Evolutionary conservation across 2,888 invertebrate species (phyloP).

Genomic region (Microdon myrmicae): DNA sequence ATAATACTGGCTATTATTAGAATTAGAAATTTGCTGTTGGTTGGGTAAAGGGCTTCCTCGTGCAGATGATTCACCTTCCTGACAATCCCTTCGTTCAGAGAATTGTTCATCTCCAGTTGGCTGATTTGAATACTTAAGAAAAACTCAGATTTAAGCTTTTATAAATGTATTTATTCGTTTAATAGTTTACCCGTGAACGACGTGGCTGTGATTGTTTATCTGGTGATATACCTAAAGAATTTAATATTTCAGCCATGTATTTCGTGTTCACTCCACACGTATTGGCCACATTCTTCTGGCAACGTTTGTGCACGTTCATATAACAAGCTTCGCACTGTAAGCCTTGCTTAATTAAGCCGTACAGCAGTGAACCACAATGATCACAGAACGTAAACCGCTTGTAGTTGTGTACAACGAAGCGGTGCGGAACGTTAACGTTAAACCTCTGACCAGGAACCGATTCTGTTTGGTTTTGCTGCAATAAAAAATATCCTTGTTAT

Average conservation of each 20-base stretch:
- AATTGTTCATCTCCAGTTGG: slow-evolving; percentile 68
- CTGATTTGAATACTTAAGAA: slow-evolving; percentile 64
- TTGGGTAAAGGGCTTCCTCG: slow-evolving; percentile 26
- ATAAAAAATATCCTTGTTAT: slow-evolving; percentile 16
- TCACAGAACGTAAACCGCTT: slow-evolving; percentile 99
- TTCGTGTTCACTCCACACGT: slow-evolving; percentile 99
- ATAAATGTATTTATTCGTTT: slow-evolving; percentile 3
- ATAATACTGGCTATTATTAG: slow-evolving; percentile 60
- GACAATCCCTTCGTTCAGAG: slow-evolving; percentile 63
- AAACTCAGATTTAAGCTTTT: slow-evolving; percentile 5
- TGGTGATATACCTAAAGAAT: slow-evolving; percentile 90
- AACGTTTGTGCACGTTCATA: slow-evolving; percentile 98
- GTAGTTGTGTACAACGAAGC: slow-evolving; percentile 95
- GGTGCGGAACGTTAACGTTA: slow-evolving; percentile 98
- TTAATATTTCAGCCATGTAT: slow-evolving; percentile 93
- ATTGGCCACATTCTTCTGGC: slow-evolving; percentile 99
- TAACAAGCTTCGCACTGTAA: slow-evolving; percentile 96
- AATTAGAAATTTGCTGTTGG: slow-evolving; percentile 54
- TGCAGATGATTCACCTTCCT: slow-evolving; percentile 58
- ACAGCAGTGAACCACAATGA: slow-evolving; percentile 97
- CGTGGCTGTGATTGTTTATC: slow-evolving; percentile 80
- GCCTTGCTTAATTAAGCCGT: slow-evolving; percentile 95
- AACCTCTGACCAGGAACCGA: slow-evolving; percentile 82
- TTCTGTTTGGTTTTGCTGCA: slow-evolving; percentile 69
- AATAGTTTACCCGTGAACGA: slow-evolving; percentile 70